Percentiles rank a stretch among this genome's conserved stretches.
These are phyloP conservation scores for Nebria brevicollis DNA, from an alignment of 2,888 invertebrate genomes.

Conservation along the genomic window DNA sequence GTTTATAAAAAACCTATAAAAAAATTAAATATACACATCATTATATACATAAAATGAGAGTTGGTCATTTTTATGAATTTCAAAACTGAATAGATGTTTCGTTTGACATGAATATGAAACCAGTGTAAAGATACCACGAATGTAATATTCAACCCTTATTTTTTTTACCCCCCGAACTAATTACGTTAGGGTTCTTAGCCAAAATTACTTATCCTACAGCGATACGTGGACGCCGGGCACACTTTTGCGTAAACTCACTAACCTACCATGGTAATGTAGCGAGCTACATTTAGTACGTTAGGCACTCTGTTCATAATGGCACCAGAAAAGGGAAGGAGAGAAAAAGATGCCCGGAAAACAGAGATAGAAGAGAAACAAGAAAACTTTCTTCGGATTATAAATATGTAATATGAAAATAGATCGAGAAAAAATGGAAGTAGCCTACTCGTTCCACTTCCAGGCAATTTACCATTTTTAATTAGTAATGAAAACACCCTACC, in stretches of 20 bases:
- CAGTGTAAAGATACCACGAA: constrained; percentile 4
- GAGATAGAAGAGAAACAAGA: constrained; percentile 35
- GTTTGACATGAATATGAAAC: not conserved
- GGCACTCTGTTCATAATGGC: constrained; percentile 28
- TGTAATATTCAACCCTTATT: constrained; percentile 68
- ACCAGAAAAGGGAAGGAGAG: constrained; percentile 8
- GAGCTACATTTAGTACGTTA: constrained; percentile 26
- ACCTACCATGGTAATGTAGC: not conserved
- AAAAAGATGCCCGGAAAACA: constrained; percentile 6
- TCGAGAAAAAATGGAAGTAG: constrained; percentile 66
- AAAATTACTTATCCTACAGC: constrained; percentile 72
- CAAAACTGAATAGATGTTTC: not conserved
- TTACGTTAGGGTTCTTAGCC: constrained; percentile 77
- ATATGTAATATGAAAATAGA: constrained; percentile 47
- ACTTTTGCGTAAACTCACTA: constrained; percentile 5
- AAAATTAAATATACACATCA: too few relatives aligned
- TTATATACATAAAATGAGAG: too few relatives aligned
- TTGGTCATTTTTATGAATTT: not conserved
- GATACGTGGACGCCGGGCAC: constrained; percentile 22
- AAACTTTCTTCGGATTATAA: constrained; percentile 47
- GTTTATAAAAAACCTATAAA: too few relatives aligned
- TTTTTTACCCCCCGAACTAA: constrained; percentile 69
- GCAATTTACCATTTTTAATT: constrained; percentile 63
- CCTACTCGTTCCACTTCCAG: constrained; percentile 59
- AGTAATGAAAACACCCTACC: constrained; percentile 51